A percentile compares a stretch with the other conserved stretches of the same genome.
Conservation (phyloP, 1,140 invertebrate species). For the Drosophila repleta region DNA sequence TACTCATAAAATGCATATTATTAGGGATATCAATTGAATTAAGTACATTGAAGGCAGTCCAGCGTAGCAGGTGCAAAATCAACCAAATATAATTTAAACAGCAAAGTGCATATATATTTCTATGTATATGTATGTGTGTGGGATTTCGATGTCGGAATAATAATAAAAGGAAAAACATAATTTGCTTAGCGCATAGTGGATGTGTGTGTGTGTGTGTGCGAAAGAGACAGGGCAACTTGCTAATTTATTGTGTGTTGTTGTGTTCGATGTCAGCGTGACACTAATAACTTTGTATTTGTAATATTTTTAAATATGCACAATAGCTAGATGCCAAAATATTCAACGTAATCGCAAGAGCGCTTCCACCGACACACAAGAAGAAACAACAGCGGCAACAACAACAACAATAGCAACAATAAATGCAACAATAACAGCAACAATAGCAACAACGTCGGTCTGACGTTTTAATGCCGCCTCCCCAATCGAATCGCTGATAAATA, state of each 20-base stretch:
- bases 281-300: slow-evolving; percentile 32
- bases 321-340: neutral
- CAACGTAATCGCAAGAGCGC: slow-evolving; percentile 25
- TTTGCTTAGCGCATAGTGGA: slow-evolving; percentile 39
- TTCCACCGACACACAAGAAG: slow-evolving; percentile 17
- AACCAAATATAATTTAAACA: slow-evolving; percentile 33
- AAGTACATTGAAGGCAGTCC: slow-evolving; percentile 33
- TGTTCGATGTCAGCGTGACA: slow-evolving; percentile 37
- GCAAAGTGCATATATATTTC: slow-evolving; percentile 19
- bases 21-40: slow-evolving; percentile 41
- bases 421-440: slow-evolving; percentile 9
- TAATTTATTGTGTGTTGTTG: slow-evolving; percentile 49
- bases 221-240: slow-evolving; percentile 33
- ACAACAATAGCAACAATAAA: slow-evolving; percentile 25
- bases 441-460: slow-evolving; percentile 32
- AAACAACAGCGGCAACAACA: slow-evolving; percentile 10
- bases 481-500: slow-evolving; percentile 47
- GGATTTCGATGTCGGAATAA: slow-evolving; percentile 18
- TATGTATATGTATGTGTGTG: no score
- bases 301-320: slow-evolving; percentile 23
- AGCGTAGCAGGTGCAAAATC: slow-evolving; percentile 29
- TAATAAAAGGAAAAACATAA: slow-evolving; percentile 22
- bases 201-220: slow-evolving; percentile 38
- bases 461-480: slow-evolving; percentile 36
- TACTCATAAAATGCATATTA: slow-evolving; percentile 68